A percentile compares a stretch with the other conserved stretches of the same genome.
Evolutionary conservation across 2,113 vertebrate species (phyloP).

Genomic region (Elanus axillaris): DNA sequence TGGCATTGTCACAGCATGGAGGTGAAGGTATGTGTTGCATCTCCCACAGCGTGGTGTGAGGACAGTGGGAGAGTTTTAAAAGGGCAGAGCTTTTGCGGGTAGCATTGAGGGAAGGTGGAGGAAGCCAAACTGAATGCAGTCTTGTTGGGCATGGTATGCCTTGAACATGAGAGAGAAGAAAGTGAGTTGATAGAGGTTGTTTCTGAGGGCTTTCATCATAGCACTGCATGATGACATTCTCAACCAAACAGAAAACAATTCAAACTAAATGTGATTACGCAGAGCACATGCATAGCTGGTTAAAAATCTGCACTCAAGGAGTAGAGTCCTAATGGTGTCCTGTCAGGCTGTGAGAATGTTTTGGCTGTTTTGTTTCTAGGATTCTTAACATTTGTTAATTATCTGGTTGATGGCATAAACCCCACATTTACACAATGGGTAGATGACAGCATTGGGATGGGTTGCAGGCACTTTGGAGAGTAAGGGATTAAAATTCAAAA

Average conservation of each 20-base stretch:
- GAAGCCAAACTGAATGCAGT: neutral
- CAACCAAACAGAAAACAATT: neutral
- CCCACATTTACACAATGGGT: neutral
- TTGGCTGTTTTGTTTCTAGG: neutral
- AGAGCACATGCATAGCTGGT: neutral
- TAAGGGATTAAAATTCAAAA: neutral
- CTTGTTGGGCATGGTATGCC: neutral
- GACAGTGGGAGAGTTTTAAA: neutral
- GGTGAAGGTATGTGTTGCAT: neutral
- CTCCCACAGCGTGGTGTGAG: neutral
- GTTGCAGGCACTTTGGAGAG: neutral
- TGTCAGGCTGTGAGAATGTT: neutral
- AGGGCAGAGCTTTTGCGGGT: neutral
- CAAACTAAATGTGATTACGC: neutral
- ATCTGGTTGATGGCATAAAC: neutral
- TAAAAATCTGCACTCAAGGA: neutral
- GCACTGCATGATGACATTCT: neutral
- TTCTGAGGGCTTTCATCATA: neutral
- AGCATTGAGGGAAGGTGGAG: neutral
- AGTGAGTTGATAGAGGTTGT: neutral
- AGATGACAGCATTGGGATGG: neutral
- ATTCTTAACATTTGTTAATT: neutral
- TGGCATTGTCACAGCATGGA: neutral
- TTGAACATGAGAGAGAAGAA: neutral
- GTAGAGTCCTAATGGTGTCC: neutral